Evolutionary conservation across 1,140 invertebrate species (phyloP).

Genomic region (Polypedilum pembai): DNA sequence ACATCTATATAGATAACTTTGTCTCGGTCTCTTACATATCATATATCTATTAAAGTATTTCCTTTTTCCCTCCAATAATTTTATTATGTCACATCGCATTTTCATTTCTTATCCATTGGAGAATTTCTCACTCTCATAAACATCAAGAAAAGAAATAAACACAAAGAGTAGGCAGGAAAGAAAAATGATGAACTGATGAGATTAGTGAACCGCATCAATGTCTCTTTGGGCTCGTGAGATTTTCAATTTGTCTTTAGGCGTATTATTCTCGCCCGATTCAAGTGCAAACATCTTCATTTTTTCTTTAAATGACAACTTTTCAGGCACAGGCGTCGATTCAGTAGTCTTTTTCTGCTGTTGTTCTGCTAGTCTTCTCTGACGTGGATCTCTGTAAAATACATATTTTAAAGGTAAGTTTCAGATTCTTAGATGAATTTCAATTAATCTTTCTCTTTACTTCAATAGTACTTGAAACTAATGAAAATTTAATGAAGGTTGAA

Average conservation of each 20-base stretch:
- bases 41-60: neutral
- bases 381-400: constrained; percentile 61
- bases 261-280: constrained; percentile 78
- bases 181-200: neutral
- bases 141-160: too few relatives aligned
- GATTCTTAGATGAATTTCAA: too few relatives aligned
- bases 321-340: constrained; percentile 58
- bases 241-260: constrained; percentile 86
- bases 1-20: neutral
- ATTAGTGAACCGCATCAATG: constrained; percentile 63
- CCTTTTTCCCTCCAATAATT: neutral
- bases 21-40: neutral
- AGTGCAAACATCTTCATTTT: constrained; percentile 97
- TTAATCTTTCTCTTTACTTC: too few relatives aligned
- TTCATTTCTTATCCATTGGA: neutral
- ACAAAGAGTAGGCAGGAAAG: too few relatives aligned
- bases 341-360: constrained; percentile 55
- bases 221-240: constrained; percentile 86
- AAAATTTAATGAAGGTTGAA: too few relatives aligned
- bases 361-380: constrained; percentile 69
- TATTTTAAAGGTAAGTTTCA: too few relatives aligned
- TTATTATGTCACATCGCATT: neutral
- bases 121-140: too few relatives aligned
- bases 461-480: too few relatives aligned
- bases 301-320: constrained; percentile 87